Evolutionary conservation across 2,888 invertebrate species (phyloP), one percentile per base, ranked within the genome.

Genomic region (Himalopsyche kuldschensis): DNA sequence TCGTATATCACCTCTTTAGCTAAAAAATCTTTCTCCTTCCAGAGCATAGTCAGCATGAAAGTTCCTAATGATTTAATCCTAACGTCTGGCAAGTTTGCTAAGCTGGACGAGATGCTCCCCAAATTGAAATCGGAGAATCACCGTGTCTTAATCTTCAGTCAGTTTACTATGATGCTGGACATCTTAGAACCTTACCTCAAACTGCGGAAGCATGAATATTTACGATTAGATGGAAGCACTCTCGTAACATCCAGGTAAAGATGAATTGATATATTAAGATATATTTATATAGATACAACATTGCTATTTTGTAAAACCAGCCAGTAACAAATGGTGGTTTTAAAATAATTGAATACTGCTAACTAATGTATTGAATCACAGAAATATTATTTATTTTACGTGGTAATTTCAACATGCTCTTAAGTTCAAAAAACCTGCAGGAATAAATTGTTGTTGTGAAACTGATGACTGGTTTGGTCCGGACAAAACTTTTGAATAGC

Each of bases 101-200:
- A 94, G 88, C 90, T 99, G 82, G 97, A 98, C 88, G 91, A 92
- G 87, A 90, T 97, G 88, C 90, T 99, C 84, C 95, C 96, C 0
- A 91, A 93, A 83, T 90, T 98, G 85, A 95, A 97, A 89, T 90
- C 90, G 8, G 94, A 93, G 0, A 96, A 95, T 0, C 96, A 97
- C 89, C 93, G 98, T 20, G 97, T 98, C 86, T 91, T 99, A 84
- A 93, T 99, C 87, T 99, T 99, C 92, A 98, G 97, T 89, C 99
- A 99, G 92, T 99, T 99, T 91, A 97, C 97, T 46, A 97, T 98
- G 93, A 94, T 99, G 93, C 92, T 99, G 89, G 98, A 99, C 90
- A 94, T 99, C 86, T 90, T 99, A 87, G 97, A 98, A 90, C 95
- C 95, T 76, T 99, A 97, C 91, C 91, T 99, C 87, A 91, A 92